Evolutionary conservation across 92 coral and sea anemone genomes (phyloP).

Genomic region (Siderastrea radians): DNA sequence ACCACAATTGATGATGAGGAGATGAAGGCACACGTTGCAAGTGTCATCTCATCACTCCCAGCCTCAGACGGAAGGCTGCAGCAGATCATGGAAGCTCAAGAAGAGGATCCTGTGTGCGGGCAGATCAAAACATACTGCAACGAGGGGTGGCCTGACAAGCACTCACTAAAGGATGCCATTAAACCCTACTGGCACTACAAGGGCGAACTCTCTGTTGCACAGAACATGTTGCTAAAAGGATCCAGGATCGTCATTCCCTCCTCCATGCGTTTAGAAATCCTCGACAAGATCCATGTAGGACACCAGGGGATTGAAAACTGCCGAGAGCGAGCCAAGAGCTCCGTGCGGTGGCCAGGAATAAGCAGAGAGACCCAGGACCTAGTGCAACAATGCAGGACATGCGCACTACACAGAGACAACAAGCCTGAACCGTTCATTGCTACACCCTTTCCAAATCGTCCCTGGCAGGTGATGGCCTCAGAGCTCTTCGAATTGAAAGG

Average conservation of each 20-base stretch:
- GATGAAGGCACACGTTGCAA: no score
- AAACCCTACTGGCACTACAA: conserved; percentile 40
- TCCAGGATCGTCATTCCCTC: conserved; percentile 34
- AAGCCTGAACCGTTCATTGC: conserved; percentile 25
- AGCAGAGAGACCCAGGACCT: conserved; percentile 51
- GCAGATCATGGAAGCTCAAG: not conserved
- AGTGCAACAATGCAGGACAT: conserved; percentile 44
- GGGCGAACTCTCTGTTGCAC: conserved; percentile 31
- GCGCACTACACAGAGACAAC: conserved; percentile 20
- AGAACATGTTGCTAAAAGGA: conserved; percentile 23
- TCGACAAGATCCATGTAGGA: conserved; percentile 44
- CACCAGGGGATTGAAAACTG: conserved; percentile 58
- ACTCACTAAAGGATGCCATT: conserved; percentile 23
- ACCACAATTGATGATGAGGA: no score
- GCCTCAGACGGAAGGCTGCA: no score
- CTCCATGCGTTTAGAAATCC: conserved; percentile 34
- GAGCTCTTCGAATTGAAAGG: conserved; percentile 25
- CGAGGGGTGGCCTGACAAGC: conserved; percentile 57
- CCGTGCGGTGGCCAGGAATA: conserved; percentile 63
- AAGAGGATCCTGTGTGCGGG: not conserved
- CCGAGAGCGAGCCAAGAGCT: conserved; percentile 32
- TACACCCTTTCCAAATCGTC: conserved; percentile 26
- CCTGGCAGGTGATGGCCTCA: conserved; percentile 28
- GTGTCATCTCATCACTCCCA: no score
- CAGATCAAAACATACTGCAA: conserved; percentile 24